Base-by-base conservation (phyloP, 2,113 vertebrate species). In the Gallinago jamesoni region DNA sequence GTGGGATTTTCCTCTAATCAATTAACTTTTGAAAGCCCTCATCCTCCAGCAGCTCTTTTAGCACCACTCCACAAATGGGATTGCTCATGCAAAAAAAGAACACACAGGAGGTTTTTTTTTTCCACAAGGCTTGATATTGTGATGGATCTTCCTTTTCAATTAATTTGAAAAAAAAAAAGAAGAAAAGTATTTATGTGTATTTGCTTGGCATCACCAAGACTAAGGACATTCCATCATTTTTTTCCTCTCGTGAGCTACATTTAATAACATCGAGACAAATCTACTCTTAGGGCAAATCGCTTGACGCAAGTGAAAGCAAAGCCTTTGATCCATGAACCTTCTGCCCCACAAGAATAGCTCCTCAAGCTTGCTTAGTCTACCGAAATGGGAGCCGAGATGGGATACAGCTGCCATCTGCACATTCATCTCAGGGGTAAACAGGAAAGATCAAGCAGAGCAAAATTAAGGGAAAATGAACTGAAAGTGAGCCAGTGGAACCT, bases 1-100 rank as follows among this genome's bases (percentile, higher is more conserved):
- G 92, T 96, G 95, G 86, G 87, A 96, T 96, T 96, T 97, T 96
- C 84, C 94, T 96, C 89, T 96, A 69, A 96, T 96, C 96, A 96
- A 96, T 96, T 96, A 73, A 69, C 33, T 95, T 96, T n/a, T 95
- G 96, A 96, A 96, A 95, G 89, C 53, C 20, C 66, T 85, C 35
- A 68, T 92, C 82, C 75, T 80, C 84, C 55, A 74, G 63, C 92
- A 95, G 70, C 75, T 93, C 81, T 73, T 72, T 62, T 35, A 91
- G 84, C 81, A 89, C 27, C 0, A 0, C 9, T 12, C 41, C 78
- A 88, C 93, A 91, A 96, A 70, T 86, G 85, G 84, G 33, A 89
- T 81, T 84, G 73, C 59, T 96, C 88, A 89, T 41, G 24, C 1
- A 7, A 53, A 75, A 81, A 81, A 56, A 48, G 6, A 74, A 53